These are phyloP conservation scores for Mechanitis mazaeus DNA, from an alignment of 2,888 invertebrate species.

Conservation along the genomic window DNA sequence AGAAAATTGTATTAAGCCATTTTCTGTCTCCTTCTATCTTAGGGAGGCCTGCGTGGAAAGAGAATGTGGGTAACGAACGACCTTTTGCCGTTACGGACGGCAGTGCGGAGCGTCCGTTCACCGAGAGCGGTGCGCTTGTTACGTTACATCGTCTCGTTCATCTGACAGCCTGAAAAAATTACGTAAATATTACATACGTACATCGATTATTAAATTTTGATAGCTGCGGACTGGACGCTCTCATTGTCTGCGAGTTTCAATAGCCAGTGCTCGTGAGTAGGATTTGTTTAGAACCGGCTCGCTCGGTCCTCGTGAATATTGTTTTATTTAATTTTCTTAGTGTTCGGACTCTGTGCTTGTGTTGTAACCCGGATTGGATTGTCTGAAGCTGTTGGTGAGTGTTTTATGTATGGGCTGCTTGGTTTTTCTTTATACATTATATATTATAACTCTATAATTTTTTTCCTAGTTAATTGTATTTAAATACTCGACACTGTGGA, in stretches of 20 bases:
- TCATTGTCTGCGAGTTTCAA: conserved; percentile 28
- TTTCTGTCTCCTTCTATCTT: conserved; percentile 59
- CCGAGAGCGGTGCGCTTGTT: conserved; percentile 56
- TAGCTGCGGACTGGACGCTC: conserved; percentile 13
- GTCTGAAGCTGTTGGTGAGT: conserved; percentile 63
- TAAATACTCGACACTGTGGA: too few relatives aligned
- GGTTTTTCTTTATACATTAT: neutral
- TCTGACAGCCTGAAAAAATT: conserved; percentile 71
- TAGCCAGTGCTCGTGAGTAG: conserved; percentile 42
- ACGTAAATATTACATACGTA: conserved; percentile 74
- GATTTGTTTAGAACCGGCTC: conserved; percentile 60
- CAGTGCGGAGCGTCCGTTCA: conserved; percentile 74
- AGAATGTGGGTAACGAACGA: conserved; percentile 77
- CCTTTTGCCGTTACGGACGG: conserved; percentile 73
- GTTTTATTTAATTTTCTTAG: conserved; percentile 65
- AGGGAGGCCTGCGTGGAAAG: conserved; percentile 76
- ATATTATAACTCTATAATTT: too few relatives aligned
- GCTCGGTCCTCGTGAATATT: conserved; percentile 66
- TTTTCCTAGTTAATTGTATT: too few relatives aligned
- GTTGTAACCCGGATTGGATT: conserved; percentile 66
- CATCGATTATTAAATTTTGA: conserved; percentile 57
- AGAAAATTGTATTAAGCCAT: conserved; percentile 36
- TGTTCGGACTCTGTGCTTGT: conserved; percentile 62
- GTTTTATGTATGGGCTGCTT: conserved; percentile 4
- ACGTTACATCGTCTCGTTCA: conserved; percentile 53